phyloP scores from a whole-genome alignment of 2,113 vertebrate species.

The Myotis davidii region DNA sequence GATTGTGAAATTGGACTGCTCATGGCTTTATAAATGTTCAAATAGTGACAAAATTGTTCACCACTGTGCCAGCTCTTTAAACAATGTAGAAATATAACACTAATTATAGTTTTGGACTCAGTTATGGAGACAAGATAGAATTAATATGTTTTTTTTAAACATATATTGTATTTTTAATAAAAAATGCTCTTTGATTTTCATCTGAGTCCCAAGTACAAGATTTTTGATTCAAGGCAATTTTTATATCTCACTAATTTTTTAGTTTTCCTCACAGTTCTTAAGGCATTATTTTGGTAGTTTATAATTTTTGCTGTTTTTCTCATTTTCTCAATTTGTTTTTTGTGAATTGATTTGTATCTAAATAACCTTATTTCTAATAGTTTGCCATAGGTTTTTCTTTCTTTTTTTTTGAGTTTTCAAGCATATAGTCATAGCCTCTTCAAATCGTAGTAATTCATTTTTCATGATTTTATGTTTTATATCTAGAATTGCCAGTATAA shows the following conservation, averaged over 20 bases:
- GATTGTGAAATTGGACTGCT: not conserved
- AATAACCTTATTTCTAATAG: not conserved
- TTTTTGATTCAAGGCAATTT: slow-evolving; percentile 6
- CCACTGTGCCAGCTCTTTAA: not conserved
- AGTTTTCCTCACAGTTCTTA: not conserved
- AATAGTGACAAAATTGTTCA: slow-evolving; percentile 2
- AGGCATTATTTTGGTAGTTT: not conserved
- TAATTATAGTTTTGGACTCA: not conserved
- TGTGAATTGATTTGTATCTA: not conserved
- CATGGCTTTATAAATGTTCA: not conserved
- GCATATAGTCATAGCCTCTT: not conserved
- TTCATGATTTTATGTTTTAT: not conserved
- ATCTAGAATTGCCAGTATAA: not conserved
- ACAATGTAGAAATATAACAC: not conserved
- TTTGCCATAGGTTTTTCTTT: not conserved
- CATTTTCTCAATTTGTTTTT: not conserved
- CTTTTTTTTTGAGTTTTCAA: not conserved
- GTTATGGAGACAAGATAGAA: not conserved
- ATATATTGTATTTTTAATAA: not conserved
- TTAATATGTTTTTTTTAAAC: not conserved
- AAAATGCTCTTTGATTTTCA: not conserved
- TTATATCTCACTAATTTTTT: not conserved
- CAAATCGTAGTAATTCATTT: slow-evolving; percentile 1
- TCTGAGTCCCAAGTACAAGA: not conserved
- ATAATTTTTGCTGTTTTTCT: slow-evolving; percentile 35